A percentile compares a stretch with the other conserved stretches of the same genome.
phyloP scores from a whole-genome alignment of 35 echinoderm and acorn worm species.

The Antedon bifida region DNA sequence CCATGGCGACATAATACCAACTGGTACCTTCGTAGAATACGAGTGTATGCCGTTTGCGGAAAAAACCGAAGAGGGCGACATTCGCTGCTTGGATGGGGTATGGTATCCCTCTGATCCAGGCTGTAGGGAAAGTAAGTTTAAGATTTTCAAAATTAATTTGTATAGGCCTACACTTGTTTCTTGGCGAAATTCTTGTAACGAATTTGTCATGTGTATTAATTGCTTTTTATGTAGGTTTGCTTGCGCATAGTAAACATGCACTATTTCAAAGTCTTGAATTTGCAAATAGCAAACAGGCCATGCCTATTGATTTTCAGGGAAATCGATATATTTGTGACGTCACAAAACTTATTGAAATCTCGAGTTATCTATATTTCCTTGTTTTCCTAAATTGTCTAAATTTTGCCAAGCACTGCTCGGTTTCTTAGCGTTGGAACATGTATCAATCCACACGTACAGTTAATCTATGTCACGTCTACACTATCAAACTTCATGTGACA shows the following conservation, averaged over 20 bases:
- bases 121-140: conserved; percentile 64
- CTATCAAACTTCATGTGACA: too few relatives aligned
- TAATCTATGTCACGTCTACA: too few relatives aligned
- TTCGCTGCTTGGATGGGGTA: conserved; percentile 44
- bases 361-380: too few relatives aligned
- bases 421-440: too few relatives aligned
- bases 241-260: conserved; percentile 1
- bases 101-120: conserved; percentile 50
- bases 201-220: background rate
- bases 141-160: background rate
- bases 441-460: too few relatives aligned
- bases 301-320: too few relatives aligned
- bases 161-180: background rate
- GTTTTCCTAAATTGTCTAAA: too few relatives aligned
- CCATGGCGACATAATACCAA: conserved; percentile 7
- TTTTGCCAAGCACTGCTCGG: too few relatives aligned
- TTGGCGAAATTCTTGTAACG: background rate
- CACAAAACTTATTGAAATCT: too few relatives aligned
- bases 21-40: conserved; percentile 46
- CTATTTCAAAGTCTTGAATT: background rate
- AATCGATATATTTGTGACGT: too few relatives aligned
- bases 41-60: conserved; percentile 52
- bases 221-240: conserved; percentile 3
- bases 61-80: conserved; percentile 21
- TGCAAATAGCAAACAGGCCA: too few relatives aligned